These are phyloP conservation scores for Gambusia yucatana DNA, from an alignment of 2,797 vertebrate genomes.

Conservation along the genomic window DNA sequence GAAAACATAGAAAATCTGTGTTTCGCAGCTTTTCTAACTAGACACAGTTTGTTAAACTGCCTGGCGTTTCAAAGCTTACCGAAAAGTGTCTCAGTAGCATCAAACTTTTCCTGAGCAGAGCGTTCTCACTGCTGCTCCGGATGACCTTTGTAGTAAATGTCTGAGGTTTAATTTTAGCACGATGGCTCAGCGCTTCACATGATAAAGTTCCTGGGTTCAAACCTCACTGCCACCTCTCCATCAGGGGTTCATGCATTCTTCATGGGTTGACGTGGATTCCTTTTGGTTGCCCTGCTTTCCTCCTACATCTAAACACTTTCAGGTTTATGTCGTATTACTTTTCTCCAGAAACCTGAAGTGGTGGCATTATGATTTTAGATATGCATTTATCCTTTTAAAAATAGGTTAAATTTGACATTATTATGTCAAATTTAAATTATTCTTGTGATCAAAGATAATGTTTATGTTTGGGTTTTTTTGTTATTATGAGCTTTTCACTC, in stretches of 20 bases:
- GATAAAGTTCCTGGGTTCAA: slow-evolving; percentile 13
- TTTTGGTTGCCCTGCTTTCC: slow-evolving; percentile 33
- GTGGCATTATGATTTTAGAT: background rate
- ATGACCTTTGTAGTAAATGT: slow-evolving; percentile 10
- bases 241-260: slow-evolving; percentile 17
- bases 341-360: background rate
- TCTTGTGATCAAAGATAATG: background rate
- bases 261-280: slow-evolving; percentile 19
- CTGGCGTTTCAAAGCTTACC: slow-evolving; percentile 6
- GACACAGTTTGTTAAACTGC: no score
- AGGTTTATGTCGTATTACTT: slow-evolving; percentile 9
- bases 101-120: slow-evolving; percentile 2
- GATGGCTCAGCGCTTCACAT: slow-evolving; percentile 15
- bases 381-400: slow-evolving; percentile 13
- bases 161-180: slow-evolving; percentile 10
- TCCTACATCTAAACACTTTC: slow-evolving; percentile 35
- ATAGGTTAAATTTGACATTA: background rate
- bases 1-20: background rate
- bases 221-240: slow-evolving; percentile 11
- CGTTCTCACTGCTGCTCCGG: slow-evolving; percentile 3
- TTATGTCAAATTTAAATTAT: background rate
- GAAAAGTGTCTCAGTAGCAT: background rate
- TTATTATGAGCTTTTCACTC: background rate
- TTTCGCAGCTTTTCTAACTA: background rate
- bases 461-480: background rate